Evolutionary conservation across 2,113 vertebrate genomes (phyloP).

Genomic region (Alethe castanea): DNA sequence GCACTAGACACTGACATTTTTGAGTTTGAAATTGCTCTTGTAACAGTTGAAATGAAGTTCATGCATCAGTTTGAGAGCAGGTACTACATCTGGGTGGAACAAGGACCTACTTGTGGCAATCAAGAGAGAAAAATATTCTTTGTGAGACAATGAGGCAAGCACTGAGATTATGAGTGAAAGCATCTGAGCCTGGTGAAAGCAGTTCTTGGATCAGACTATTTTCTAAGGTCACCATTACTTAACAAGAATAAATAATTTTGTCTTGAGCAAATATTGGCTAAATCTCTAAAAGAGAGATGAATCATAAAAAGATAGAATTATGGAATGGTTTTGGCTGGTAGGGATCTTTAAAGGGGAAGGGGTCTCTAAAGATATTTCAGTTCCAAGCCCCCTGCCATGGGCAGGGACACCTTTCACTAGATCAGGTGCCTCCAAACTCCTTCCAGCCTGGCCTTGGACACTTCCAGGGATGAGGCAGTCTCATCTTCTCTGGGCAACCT

Average conservation of each 20-base stretch:
- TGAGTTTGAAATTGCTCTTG: neutral
- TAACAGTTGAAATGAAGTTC: slow-evolving; percentile 12
- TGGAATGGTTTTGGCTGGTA: neutral
- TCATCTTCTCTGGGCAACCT: rapidly evolving
- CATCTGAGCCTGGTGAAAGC: neutral
- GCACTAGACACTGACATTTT: neutral
- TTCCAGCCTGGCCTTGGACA: rapidly evolving
- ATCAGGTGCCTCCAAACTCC: neutral
- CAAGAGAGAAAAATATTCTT: neutral
- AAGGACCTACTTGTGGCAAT: neutral
- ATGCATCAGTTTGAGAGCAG: neutral
- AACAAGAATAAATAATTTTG: neutral
- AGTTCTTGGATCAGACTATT: neutral
- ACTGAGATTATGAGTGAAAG: neutral
- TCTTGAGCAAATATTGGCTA: neutral
- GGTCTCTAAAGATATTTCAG: too few species aligned
- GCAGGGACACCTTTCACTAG: neutral
- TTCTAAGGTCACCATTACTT: neutral
- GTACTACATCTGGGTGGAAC: neutral
- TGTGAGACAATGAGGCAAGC: neutral
- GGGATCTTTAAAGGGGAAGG: neutral
- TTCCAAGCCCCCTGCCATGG: neutral
- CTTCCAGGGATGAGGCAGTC: neutral
- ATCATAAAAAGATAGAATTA: neutral
- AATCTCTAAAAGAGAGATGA: neutral